Evolutionary conservation across 2,113 vertebrate genomes (phyloP).

Genomic region (Myotis brandtii): DNA sequence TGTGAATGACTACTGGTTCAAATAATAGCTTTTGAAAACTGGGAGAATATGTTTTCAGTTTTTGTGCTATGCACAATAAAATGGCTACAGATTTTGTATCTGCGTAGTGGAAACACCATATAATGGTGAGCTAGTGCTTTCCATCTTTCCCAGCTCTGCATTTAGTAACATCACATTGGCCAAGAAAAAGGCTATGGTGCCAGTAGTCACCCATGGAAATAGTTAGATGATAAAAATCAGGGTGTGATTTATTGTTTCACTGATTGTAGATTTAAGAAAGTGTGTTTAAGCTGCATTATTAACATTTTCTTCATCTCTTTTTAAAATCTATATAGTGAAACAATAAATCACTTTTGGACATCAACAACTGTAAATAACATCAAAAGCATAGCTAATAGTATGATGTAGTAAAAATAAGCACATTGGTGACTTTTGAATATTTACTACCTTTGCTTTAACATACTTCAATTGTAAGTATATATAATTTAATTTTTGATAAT

Average conservation of each 20-base stretch:
- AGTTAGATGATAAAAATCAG: not conserved
- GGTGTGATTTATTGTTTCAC: not conserved
- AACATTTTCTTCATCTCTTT: not conserved
- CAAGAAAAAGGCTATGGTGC: not conserved
- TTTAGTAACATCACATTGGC: not conserved
- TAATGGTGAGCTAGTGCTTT: not conserved
- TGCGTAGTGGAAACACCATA: not conserved
- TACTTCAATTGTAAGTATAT: not conserved
- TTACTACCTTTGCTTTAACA: not conserved
- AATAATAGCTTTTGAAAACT: conserved; percentile 6
- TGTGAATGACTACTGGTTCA: not conserved
- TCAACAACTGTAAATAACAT: not conserved
- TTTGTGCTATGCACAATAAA: conserved; percentile 17
- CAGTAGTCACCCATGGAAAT: not conserved
- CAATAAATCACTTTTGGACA: not conserved
- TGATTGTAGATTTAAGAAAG: not conserved
- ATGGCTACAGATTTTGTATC: not conserved
- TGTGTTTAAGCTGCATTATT: not conserved
- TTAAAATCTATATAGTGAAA: not conserved
- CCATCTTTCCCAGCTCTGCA: not conserved
- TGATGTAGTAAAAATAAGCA: not conserved
- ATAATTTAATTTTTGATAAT: not conserved
- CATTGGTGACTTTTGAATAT: not conserved
- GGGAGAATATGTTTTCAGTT: not conserved
- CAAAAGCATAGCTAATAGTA: not conserved